Base-by-base conservation (phyloP, 2,888 invertebrate species). In the Trisateles emortualis region DNA sequence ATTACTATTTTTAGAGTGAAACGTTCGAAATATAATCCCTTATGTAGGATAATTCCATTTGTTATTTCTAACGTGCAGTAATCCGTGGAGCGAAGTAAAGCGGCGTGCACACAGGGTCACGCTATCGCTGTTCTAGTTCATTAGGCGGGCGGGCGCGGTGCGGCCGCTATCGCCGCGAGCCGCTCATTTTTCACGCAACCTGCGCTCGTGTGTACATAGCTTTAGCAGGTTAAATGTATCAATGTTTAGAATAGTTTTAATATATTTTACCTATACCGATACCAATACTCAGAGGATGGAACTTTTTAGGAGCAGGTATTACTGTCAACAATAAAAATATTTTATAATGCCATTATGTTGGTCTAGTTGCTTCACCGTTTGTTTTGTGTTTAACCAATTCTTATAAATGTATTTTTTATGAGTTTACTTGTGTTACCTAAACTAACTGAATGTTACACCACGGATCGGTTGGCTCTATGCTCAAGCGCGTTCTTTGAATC, bases 91-190 rank as follows among this genome's bases (percentile, higher is more conserved):
- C 19, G 38, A 60, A 52, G 67, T 81, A 79, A 83, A 75, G 79
- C 78, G 73, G 74, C 67, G 72, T 78, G 79, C 83, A 83, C 81
- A 81, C 79, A 74, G 68, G 84, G 82, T 84, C 84, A 81, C 81
- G 78, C 86, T 91, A 92, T 92, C 91, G 78, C 68, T 79, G 68
- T 92, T 92, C 92, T 89, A 81, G 80, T 89, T 91, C 91, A 92
- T 92, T 92, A 91, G 82, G 81, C 76, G 69, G 77, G 82, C 83
- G 79, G 70, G 6, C 14, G 52, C 71, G 74, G 76, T 64, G 71
- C 76, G 72, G 68, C 76, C 67, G 72, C 83, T 88, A 87, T 88
- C 88, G 82, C 79, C 71, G 77, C 74, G 71, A 73, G 73, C 81
- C 76, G 77, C 78, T 85, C 88, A 90, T 89, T 90, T 91, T 90